Conservation (phyloP, 2,113 vertebrate species). For the Myotis yumanensis region DNA sequence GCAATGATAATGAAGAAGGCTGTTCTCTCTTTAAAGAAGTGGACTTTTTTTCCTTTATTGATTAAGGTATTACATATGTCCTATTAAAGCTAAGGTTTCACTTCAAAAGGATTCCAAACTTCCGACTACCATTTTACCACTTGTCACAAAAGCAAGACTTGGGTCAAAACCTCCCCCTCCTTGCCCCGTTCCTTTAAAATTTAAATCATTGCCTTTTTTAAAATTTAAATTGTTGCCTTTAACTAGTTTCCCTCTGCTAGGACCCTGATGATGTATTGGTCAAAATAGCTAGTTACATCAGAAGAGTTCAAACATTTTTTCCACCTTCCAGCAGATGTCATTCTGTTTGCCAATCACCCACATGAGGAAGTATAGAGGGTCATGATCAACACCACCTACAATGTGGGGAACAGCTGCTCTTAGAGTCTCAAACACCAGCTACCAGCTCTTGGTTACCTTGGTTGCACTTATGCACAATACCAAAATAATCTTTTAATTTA, state of each 20-base stretch:
- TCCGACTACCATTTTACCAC: not conserved
- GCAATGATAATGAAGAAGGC: not conserved
- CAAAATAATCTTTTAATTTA: not conserved
- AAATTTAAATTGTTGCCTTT: not conserved
- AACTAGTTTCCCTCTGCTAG: not conserved
- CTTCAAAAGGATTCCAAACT: not conserved
- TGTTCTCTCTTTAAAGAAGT: not conserved
- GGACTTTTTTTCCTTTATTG: not conserved
- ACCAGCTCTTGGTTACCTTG: not conserved
- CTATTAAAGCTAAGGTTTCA: not conserved
- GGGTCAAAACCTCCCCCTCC: not conserved
- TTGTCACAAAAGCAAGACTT: conserved; percentile 11
- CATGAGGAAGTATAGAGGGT: not conserved
- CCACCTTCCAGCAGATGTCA: not conserved
- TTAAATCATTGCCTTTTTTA: not conserved
- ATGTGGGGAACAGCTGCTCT: not conserved
- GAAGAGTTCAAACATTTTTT: not conserved
- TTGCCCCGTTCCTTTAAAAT: not conserved
- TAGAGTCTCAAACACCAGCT: not conserved
- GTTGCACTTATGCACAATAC: not conserved
- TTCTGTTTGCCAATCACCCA: not conserved
- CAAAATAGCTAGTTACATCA: not conserved
- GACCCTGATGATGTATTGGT: not conserved
- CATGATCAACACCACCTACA: not conserved
- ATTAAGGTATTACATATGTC: not conserved